These are phyloP conservation scores for Hydrocynus forskahlii DNA, from an alignment of 2,797 vertebrate species.

Conservation along the genomic window DNA sequence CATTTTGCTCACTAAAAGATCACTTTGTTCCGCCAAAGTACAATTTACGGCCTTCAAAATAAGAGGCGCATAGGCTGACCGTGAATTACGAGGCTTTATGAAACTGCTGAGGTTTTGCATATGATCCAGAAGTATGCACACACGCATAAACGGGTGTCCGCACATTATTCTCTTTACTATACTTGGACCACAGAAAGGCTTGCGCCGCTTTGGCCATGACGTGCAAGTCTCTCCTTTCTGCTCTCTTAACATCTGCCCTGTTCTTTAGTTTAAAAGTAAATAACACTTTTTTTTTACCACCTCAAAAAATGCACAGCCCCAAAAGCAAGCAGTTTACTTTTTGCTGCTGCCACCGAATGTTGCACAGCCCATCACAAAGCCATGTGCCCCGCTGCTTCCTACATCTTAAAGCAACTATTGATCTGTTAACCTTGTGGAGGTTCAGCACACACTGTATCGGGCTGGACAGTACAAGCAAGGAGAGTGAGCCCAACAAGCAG, in stretches of 20 bases:
- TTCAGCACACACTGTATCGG: background rate
- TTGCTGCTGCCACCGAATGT: background rate
- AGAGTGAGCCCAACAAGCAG: background rate
- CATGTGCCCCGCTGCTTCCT: background rate
- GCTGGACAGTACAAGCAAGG: background rate
- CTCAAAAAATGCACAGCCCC: background rate
- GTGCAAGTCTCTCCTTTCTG: too few species aligned
- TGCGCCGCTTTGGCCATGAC: background rate
- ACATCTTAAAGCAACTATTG: slow-evolving; percentile 18
- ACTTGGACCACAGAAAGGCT: background rate
- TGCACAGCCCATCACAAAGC: background rate
- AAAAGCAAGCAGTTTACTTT: background rate
- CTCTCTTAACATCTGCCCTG: background rate
- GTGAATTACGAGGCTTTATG: background rate
- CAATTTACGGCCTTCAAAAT: background rate
- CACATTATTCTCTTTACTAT: background rate
- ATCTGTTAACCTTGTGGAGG: background rate
- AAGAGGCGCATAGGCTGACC: background rate
- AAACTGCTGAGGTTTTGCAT: background rate
- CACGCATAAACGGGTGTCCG: background rate
- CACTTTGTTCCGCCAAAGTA: background rate
- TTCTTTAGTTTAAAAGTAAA: background rate
- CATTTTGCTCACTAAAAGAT: slow-evolving; percentile 10
- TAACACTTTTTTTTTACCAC: background rate
- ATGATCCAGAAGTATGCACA: background rate